These are phyloP conservation scores for Thysanoteuthis rhombus DNA, from an alignment of 2,888 invertebrate genomes.

Conservation along the genomic window DNA sequence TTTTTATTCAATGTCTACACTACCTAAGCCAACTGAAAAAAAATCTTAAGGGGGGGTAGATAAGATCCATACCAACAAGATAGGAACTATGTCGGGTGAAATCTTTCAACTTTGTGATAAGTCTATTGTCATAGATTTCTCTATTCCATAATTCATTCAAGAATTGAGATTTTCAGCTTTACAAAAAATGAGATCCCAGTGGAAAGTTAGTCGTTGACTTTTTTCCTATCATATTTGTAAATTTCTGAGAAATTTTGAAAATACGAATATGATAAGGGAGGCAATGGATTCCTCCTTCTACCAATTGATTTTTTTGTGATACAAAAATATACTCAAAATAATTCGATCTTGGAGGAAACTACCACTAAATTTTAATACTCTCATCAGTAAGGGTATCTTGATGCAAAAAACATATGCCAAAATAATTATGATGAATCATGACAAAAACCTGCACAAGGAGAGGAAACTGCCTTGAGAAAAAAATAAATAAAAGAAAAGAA, in stretches of 20 bases:
- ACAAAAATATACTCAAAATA: background rate
- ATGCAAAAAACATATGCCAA: background rate
- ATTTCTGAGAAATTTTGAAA: background rate
- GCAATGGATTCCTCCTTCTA: background rate
- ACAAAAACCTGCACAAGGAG: conserved; percentile 12
- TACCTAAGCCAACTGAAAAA: too few relatives aligned
- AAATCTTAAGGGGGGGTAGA: too few relatives aligned
- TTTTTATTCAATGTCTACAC: too few relatives aligned
- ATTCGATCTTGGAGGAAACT: background rate
- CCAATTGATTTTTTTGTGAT: background rate
- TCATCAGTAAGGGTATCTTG: background rate
- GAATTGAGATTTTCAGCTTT: too few relatives aligned
- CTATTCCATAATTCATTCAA: too few relatives aligned
- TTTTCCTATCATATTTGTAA: too few relatives aligned
- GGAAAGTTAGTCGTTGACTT: too few relatives aligned
- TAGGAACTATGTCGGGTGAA: too few relatives aligned
- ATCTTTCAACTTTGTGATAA: too few relatives aligned
- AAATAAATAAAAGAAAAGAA: background rate
- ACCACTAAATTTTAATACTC: background rate
- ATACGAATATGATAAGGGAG: background rate
- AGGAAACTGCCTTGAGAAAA: background rate
- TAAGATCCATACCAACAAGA: too few relatives aligned
- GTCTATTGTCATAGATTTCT: too few relatives aligned
- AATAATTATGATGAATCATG: conserved; percentile 12
- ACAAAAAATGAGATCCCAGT: too few relatives aligned